These are phyloP conservation scores for Rhinogobio ventralis DNA, from an alignment of 2,797 vertebrate species.

Conservation along the genomic window DNA sequence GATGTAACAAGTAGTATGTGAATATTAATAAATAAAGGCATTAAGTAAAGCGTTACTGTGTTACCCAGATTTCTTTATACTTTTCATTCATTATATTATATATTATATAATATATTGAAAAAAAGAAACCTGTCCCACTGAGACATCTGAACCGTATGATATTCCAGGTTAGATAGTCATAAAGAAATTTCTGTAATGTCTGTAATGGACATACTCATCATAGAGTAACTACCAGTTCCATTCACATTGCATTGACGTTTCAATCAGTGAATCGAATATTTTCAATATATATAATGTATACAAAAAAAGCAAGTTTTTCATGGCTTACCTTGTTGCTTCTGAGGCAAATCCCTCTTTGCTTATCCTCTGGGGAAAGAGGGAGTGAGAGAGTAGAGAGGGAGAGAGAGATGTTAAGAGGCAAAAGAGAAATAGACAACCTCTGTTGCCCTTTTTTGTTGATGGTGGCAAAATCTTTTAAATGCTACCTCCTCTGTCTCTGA, in stretches of 20 bases:
- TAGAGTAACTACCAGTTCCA: not conserved
- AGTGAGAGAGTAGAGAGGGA: constrained; percentile 58
- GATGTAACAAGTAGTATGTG: too few relatives aligned
- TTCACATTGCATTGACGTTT: not conserved
- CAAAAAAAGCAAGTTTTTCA: not conserved
- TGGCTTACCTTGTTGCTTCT: constrained; percentile 76
- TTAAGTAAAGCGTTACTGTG: too few relatives aligned
- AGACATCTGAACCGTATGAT: not conserved
- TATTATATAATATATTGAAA: not conserved
- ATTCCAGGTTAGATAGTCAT: not conserved
- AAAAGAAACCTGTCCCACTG: not conserved
- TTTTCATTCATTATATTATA: not conserved
- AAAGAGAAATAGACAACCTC: constrained; percentile 69
- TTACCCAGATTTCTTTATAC: not conserved
- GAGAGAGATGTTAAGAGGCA: constrained; percentile 62
- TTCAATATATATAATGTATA: too few relatives aligned
- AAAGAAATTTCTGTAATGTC: not conserved
- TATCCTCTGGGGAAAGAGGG: constrained; percentile 69
- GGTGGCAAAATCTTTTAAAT: constrained; percentile 78
- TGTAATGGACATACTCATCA: not conserved
- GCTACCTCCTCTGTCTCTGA: constrained; percentile 52
- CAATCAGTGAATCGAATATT: not conserved
- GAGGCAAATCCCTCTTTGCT: constrained; percentile 67
- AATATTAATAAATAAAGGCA: too few relatives aligned
- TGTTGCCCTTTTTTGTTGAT: constrained; percentile 75